These are phyloP conservation scores for Dorcus parallelipipedus DNA, from an alignment of 2,888 invertebrate genomes.

Conservation along the genomic window DNA sequence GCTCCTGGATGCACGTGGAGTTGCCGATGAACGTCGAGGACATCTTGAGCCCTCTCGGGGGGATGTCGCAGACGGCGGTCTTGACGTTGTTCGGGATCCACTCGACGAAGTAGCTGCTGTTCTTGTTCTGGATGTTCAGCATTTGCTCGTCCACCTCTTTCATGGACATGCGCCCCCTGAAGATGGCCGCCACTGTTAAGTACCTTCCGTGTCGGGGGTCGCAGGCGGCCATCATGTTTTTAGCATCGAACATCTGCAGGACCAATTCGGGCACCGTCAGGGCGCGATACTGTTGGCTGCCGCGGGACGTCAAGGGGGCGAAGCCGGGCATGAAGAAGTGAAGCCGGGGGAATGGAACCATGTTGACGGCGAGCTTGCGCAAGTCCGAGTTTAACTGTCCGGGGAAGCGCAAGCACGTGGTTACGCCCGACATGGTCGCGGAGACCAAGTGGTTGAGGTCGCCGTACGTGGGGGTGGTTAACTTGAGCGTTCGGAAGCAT, in stretches of 20 bases:
- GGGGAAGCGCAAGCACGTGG: conserved; percentile 87
- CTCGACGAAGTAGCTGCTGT: conserved; percentile 85
- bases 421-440: conserved; percentile 83
- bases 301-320: conserved; percentile 87
- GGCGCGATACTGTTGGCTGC: conserved; percentile 83
- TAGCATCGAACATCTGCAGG: conserved; percentile 90
- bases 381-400: conserved; percentile 93
- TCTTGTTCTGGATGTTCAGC: conserved; percentile 94
- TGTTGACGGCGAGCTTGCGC: conserved; percentile 89
- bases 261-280: conserved; percentile 90
- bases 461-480: conserved; percentile 89
- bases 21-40: conserved; percentile 93
- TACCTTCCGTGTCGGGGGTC: conserved; percentile 91
- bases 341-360: conserved; percentile 95
- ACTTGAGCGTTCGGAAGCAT: conserved; percentile 84
- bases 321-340: conserved; percentile 97
- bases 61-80: conserved; percentile 91
- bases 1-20: conserved; percentile 87
- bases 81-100: conserved; percentile 96
- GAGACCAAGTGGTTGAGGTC: conserved; percentile 86
- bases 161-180: conserved; percentile 91
- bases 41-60: conserved; percentile 89
- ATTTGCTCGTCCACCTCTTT: conserved; percentile 89
- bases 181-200: conserved; percentile 87
- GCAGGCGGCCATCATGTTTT: conserved; percentile 97